A percentile compares a stretch with the other conserved stretches of the same genome.
These are phyloP conservation scores for Heliconius aoede DNA, from an alignment of 2,888 invertebrate species.

Conservation along the genomic window DNA sequence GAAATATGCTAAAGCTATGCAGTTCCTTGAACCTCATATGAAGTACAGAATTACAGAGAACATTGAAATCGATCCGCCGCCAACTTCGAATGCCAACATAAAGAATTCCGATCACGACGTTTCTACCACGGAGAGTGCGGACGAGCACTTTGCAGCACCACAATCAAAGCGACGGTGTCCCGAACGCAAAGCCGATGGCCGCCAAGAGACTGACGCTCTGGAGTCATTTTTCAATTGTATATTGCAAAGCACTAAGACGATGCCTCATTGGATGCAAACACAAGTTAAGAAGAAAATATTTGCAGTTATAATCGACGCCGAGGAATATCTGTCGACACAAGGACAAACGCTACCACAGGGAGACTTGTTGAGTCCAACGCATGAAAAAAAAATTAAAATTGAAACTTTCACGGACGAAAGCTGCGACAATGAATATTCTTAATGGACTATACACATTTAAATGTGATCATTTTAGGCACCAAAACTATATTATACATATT, in stretches of 20 bases:
- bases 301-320: constrained; percentile 74
- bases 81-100: constrained; percentile 36
- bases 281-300: constrained; percentile 79
- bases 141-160: constrained; percentile 41
- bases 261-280: constrained; percentile 78
- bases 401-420: constrained; percentile 64
- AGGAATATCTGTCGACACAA: constrained; percentile 65
- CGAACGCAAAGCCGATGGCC: constrained; percentile 46
- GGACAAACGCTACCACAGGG: constrained; percentile 43
- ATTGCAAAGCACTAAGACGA: constrained; percentile 69
- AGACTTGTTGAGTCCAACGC: constrained; percentile 48
- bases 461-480: background rate
- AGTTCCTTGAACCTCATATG: constrained; percentile 77
- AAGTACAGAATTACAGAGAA: constrained; percentile 77
- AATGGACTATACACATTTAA: background rate
- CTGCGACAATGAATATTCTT: constrained; percentile 49
- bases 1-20: constrained; percentile 79
- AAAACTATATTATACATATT: background rate
- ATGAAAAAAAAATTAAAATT: constrained; percentile 66
- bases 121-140: constrained; percentile 59
- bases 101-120: constrained; percentile 64
- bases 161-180: constrained; percentile 57
- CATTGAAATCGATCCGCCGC: constrained; percentile 67
- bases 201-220: constrained; percentile 62
- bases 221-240: constrained; percentile 75